Evolutionary conservation across 1,140 invertebrate species (phyloP).

Genomic region (Cydia pomonella): DNA sequence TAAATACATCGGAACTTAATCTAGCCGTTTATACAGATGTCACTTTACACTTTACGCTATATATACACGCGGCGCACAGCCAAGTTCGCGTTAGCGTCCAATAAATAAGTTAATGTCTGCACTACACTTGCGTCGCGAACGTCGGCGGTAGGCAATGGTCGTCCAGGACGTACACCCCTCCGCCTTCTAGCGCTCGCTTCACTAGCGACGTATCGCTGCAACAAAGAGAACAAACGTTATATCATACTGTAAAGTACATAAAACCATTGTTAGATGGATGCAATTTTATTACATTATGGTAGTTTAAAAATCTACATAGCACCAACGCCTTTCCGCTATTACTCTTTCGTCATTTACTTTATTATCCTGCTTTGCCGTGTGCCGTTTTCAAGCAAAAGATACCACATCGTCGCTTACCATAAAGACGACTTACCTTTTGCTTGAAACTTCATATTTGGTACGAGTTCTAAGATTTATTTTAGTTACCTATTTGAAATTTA

Average conservation of each 20-base stretch:
- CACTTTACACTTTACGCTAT: conserved; percentile 78
- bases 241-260: not conserved
- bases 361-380: too few species aligned
- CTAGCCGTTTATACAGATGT: conserved; percentile 79
- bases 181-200: conserved; percentile 77
- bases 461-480: too few species aligned
- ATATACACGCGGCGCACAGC: conserved; percentile 80
- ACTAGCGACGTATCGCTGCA: conserved; percentile 80
- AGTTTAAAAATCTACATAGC: too few species aligned
- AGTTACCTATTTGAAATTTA: too few species aligned
- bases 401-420: too few species aligned
- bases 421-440: too few species aligned
- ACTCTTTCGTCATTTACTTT: too few species aligned
- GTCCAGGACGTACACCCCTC: conserved; percentile 78
- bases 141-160: conserved; percentile 80
- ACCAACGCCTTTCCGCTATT: too few species aligned
- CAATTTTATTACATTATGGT: too few species aligned
- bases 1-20: conserved; percentile 76
- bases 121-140: conserved; percentile 81
- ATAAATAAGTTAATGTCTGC: conserved; percentile 72
- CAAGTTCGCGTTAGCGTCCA: conserved; percentile 74
- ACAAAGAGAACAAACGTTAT: conserved; percentile 51
- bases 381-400: too few species aligned
- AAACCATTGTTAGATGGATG: not conserved
- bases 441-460: too few species aligned